These are phyloP conservation scores for Aporophyla nigra DNA, from an alignment of 2,888 invertebrate genomes.

Conservation along the genomic window DNA sequence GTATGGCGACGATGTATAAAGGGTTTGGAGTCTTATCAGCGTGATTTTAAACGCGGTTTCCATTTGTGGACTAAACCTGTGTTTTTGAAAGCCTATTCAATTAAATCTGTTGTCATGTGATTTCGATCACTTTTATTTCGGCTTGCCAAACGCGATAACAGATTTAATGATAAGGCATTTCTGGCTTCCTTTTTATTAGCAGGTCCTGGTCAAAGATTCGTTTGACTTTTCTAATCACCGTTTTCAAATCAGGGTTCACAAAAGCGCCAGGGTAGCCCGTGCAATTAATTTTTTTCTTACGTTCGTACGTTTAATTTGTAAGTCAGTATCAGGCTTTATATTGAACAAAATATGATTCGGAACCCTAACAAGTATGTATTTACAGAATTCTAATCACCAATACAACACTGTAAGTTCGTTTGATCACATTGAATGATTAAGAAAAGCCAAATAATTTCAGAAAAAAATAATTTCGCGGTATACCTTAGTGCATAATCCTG, in stretches of 20 bases:
- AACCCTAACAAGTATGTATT: too few relatives aligned
- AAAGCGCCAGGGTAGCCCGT: too few relatives aligned
- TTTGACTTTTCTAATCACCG: not conserved
- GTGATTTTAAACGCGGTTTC: not conserved
- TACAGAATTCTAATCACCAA: too few relatives aligned
- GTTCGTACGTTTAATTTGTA: too few relatives aligned
- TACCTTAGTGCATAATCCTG: not conserved
- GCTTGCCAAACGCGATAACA: not conserved
- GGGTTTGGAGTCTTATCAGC: not conserved
- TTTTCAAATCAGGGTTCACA: not conserved
- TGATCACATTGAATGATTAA: too few relatives aligned
- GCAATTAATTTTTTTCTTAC: too few relatives aligned
- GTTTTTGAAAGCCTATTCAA: not conserved
- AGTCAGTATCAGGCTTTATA: too few relatives aligned
- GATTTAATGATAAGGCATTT: not conserved
- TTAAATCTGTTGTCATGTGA: not conserved
- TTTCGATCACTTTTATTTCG: not conserved
- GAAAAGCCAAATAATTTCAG: too few relatives aligned
- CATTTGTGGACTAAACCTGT: not conserved
- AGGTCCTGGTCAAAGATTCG: not conserved
- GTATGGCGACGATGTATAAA: conserved; percentile 70
- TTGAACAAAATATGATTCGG: too few relatives aligned
- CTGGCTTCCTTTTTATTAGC: not conserved
- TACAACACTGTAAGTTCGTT: too few relatives aligned
- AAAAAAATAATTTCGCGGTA: too few relatives aligned